phyloP scores from a whole-genome alignment of 2,113 vertebrate species.

The Procavia capensis region DNA sequence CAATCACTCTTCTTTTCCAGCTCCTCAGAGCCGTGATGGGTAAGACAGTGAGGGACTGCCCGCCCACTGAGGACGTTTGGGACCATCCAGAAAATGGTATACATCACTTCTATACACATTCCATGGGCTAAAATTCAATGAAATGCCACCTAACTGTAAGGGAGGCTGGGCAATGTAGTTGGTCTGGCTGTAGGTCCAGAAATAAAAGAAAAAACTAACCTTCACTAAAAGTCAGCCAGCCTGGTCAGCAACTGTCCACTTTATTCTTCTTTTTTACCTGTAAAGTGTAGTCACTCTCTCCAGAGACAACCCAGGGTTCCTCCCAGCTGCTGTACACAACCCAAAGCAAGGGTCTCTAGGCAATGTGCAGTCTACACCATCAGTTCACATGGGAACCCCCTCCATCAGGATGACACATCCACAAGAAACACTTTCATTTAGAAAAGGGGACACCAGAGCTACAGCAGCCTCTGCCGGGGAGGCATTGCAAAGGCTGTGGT shows the following conservation, averaged over 20 bases:
- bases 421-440: not conserved
- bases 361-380: not conserved
- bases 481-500: accelerated
- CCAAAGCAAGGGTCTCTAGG: not conserved
- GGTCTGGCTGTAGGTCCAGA: not conserved
- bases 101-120: not conserved
- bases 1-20: not conserved
- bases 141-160: not conserved
- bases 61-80: accelerated
- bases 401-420: not conserved
- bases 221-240: not conserved
- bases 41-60: not conserved
- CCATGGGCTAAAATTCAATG: not conserved
- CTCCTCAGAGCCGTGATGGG: not conserved
- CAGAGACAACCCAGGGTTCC: not conserved
- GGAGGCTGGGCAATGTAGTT: not conserved
- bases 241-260: not conserved
- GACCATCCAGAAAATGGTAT: accelerated
- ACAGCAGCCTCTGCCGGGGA: not conserved
- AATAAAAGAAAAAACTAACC: not conserved
- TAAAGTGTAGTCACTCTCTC: no score
- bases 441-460: not conserved
- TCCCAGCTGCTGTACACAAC: not conserved
- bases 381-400: not conserved
- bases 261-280: not conserved